These are phyloP conservation scores for Penaeus japonicus DNA, from an alignment of 1,140 invertebrate species.

Conservation along the genomic window DNA sequence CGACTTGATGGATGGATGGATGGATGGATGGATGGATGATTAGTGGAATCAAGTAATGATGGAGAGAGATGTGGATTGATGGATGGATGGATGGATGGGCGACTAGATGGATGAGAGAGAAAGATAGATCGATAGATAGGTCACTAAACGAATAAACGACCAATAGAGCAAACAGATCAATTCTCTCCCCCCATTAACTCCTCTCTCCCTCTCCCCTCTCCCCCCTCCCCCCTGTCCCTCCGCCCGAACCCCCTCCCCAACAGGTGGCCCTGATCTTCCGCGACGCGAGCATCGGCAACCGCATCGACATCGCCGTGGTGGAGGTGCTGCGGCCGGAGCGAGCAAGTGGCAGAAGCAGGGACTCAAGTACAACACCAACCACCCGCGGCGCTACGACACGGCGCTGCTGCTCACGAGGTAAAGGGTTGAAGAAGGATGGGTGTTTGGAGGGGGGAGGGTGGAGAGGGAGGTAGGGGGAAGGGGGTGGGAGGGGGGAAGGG, in stretches of 20 bases:
- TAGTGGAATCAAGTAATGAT: too few relatives aligned
- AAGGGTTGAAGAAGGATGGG: slow-evolving; percentile 29
- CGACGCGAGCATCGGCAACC: slow-evolving; percentile 82
- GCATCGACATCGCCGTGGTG: slow-evolving; percentile 79
- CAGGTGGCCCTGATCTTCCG: slow-evolving; percentile 80
- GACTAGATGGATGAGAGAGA: background rate
- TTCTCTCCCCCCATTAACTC: too few relatives aligned
- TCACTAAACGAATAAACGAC: too few relatives aligned
- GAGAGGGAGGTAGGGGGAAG: too few relatives aligned
- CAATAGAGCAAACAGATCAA: too few relatives aligned
- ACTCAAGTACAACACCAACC: slow-evolving; percentile 67
- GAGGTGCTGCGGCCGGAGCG: slow-evolving; percentile 44
- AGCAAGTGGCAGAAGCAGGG: slow-evolving; percentile 73
- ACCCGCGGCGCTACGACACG: slow-evolving; percentile 73
- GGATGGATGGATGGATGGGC: background rate
- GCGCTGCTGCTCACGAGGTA: slow-evolving; percentile 80
- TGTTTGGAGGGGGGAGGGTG: too few relatives aligned
- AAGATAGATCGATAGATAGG: too few relatives aligned
- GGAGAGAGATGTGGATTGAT: background rate
- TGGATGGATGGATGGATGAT: background rate
- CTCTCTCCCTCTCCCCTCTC: background rate
- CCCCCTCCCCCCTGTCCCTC: slow-evolving; percentile 34
- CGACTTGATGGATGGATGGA: too few relatives aligned
- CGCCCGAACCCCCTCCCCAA: slow-evolving; percentile 37
- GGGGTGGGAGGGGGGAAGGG: too few relatives aligned